Evolutionary conservation across 2,113 vertebrate genomes (phyloP).

Genomic region (Psilopogon haemacephalus): DNA sequence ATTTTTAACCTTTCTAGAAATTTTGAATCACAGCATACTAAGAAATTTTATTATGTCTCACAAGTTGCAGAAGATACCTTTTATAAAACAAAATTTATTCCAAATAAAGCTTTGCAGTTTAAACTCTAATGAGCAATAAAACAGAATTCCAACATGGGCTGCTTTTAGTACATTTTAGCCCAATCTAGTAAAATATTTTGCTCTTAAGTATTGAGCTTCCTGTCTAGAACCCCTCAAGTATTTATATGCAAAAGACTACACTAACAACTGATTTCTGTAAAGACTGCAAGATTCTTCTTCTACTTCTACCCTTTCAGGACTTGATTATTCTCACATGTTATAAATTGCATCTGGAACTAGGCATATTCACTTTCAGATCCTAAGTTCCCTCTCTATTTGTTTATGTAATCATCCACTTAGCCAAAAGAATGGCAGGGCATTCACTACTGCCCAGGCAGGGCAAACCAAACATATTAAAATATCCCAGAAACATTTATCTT

Average conservation of each 20-base stretch:
- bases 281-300: neutral
- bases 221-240: neutral
- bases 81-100: constrained; percentile 37
- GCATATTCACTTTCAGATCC: neutral
- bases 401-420: neutral
- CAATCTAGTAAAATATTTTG: constrained; percentile 16
- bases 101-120: constrained; percentile 37
- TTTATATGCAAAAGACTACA: neutral
- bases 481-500: neutral
- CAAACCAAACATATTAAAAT: neutral
- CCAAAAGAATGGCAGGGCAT: neutral
- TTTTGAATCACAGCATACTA: constrained; percentile 59
- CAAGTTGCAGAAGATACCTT: constrained; percentile 42
- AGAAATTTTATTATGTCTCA: constrained; percentile 67
- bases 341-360: neutral
- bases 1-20: constrained; percentile 61
- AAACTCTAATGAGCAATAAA: constrained; percentile 41
- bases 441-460: neutral
- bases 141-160: neutral
- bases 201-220: constrained; percentile 1
- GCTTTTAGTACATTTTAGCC: constrained; percentile 9
- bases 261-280: neutral
- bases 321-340: constrained; percentile 22
- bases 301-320: neutral
- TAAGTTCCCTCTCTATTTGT: neutral